Conservation (phyloP, 64 coral and sea anemone species). For the Montipora foliosa region DNA sequence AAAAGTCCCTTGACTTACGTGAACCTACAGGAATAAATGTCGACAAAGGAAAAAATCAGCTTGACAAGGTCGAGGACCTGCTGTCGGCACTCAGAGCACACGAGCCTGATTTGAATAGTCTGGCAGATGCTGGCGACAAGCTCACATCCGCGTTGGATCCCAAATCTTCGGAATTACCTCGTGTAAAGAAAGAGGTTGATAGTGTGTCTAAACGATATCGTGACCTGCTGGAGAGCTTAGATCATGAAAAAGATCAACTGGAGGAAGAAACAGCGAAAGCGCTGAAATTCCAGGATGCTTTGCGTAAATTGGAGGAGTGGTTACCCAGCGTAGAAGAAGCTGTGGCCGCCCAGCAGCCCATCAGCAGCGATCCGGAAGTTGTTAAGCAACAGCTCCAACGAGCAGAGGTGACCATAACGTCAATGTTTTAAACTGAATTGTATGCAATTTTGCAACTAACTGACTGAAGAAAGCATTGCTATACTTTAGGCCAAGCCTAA, state of each 20-base stretch:
- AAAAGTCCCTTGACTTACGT: slow-evolving; percentile 57
- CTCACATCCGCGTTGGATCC: slow-evolving; percentile 66
- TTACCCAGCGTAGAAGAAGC: slow-evolving; percentile 80
- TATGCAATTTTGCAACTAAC: background rate
- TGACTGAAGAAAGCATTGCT: background rate
- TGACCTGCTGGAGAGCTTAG: slow-evolving; percentile 65
- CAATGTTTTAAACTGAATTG: background rate
- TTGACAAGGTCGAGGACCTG: slow-evolving; percentile 68
- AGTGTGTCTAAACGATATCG: slow-evolving; percentile 66
- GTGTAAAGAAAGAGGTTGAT: slow-evolving; percentile 71
- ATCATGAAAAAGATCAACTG: slow-evolving; percentile 65
- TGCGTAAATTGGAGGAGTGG: slow-evolving; percentile 81
- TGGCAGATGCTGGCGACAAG: slow-evolving; percentile 56
- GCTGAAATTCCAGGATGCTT: slow-evolving; percentile 88
- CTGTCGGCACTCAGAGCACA: slow-evolving; percentile 53
- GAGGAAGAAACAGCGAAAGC: slow-evolving; percentile 79
- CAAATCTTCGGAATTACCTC: slow-evolving; percentile 70
- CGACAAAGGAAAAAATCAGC: slow-evolving; percentile 70
- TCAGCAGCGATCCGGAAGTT: slow-evolving; percentile 89
- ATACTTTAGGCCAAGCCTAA: background rate
- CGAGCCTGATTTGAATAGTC: slow-evolving; percentile 65
- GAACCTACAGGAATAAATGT: slow-evolving; percentile 79
- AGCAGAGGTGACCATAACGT: slow-evolving; percentile 70
- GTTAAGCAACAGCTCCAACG: slow-evolving; percentile 88
- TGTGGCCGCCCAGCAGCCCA: slow-evolving; percentile 75